These are phyloP conservation scores for Drosophila ustulata DNA, from an alignment of 2,888 invertebrate genomes.

Conservation along the genomic window DNA sequence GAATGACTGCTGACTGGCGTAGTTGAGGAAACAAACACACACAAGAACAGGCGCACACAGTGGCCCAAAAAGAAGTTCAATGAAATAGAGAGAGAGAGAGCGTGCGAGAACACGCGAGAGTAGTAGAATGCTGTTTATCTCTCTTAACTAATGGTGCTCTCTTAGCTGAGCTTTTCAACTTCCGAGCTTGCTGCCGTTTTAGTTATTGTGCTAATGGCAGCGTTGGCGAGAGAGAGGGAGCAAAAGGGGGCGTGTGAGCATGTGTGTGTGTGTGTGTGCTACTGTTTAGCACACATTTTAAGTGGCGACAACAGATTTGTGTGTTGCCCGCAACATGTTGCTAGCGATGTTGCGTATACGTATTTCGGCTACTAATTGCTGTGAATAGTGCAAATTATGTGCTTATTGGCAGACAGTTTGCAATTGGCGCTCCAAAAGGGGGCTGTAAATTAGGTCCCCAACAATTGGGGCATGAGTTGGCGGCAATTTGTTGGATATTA, in stretches of 20 bases:
- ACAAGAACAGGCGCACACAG: conserved; percentile 52
- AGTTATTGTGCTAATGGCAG: neutral
- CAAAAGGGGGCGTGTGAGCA: neutral
- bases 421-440: conserved; percentile 12
- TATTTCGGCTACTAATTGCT: conserved; percentile 43
- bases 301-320: conserved; percentile 3
- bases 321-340: conserved; percentile 51
- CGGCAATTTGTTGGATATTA: conserved; percentile 24
- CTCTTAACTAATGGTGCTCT: conserved; percentile 47
- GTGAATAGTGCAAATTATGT: conserved; percentile 35
- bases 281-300: conserved; percentile 23
- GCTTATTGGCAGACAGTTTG: conserved; percentile 18
- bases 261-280: conserved; percentile 2
- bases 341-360: conserved; percentile 56
- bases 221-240: neutral
- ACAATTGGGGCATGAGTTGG: conserved; percentile 51
- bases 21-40: conserved; percentile 42
- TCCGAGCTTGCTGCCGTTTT: conserved; percentile 15
- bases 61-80: conserved; percentile 63
- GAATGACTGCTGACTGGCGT: conserved; percentile 47
- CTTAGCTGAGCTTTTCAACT: conserved; percentile 36
- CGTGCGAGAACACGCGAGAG: conserved; percentile 8
- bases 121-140: neutral
- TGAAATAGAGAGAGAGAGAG: conserved; percentile 12
- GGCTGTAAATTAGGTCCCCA: conserved; percentile 28